Percentiles rank a stretch among this genome's conserved stretches.
These are phyloP conservation scores for Teleogryllus oceanicus DNA, from an alignment of 2,888 invertebrate genomes.

Conservation along the genomic window DNA sequence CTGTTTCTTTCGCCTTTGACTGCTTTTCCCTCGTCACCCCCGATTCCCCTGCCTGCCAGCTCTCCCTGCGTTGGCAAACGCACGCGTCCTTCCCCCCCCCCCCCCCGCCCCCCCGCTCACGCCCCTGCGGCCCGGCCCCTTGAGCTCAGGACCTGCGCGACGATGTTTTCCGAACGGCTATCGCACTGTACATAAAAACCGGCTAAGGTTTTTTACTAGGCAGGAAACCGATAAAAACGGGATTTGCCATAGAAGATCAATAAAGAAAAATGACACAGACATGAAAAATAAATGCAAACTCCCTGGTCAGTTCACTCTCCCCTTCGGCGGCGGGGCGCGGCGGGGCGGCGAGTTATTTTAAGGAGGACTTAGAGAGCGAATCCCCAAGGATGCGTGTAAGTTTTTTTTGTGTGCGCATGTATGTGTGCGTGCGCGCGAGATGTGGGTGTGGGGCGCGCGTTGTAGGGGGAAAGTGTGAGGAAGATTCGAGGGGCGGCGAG, in stretches of 20 bases:
- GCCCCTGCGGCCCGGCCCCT: background rate
- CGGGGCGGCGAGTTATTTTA: background rate
- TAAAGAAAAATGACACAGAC: slow-evolving; percentile 22
- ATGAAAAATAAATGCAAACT: slow-evolving; percentile 34
- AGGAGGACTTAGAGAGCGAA: slow-evolving; percentile 1
- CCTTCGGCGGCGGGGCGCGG: background rate
- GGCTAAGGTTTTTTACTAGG: slow-evolving; percentile 23
- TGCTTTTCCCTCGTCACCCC: background rate
- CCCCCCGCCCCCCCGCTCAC: background rate
- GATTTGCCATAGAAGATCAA: slow-evolving; percentile 20
- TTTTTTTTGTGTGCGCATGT: background rate
- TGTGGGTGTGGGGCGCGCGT: background rate
- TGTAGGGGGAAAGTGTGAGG: background rate
- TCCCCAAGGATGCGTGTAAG: background rate
- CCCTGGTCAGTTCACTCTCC: slow-evolving; percentile 18
- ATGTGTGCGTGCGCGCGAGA: background rate
- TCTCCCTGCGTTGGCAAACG: no score
- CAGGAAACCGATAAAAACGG: background rate
- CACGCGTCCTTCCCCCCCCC: background rate
- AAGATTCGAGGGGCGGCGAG: background rate
- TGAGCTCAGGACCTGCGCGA: background rate
- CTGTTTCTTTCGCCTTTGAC: background rate
- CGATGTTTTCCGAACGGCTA: slow-evolving; percentile 1
- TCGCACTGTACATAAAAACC: background rate
- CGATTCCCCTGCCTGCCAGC: background rate